A percentile compares a stretch with the other conserved stretches of the same genome.
Conservation (phyloP, 2,113 vertebrate species). For the Neogale vison region DNA sequence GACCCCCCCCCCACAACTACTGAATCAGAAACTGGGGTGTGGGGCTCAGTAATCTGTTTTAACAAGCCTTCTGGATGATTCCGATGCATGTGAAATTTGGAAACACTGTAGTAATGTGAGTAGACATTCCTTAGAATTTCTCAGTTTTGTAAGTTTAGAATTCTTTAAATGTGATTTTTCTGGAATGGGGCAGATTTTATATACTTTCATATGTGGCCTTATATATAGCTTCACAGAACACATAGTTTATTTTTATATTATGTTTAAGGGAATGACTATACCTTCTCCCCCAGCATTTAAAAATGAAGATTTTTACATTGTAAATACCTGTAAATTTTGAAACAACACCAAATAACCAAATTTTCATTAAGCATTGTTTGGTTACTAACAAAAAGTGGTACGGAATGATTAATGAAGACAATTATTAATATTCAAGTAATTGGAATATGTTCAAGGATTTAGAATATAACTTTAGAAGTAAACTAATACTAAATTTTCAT, state of each 20-base stretch:
- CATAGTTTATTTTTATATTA: not conserved
- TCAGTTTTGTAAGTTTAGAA: not conserved
- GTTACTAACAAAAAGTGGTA: not conserved
- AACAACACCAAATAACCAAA: not conserved
- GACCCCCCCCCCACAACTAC: not conserved
- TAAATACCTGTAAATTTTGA: not conserved
- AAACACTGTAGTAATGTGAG: not conserved
- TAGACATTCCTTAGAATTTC: not conserved
- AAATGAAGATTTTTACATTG: not conserved
- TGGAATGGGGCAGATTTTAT: not conserved
- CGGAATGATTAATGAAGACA: not conserved
- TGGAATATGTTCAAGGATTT: not conserved
- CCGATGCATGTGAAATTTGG: not conserved
- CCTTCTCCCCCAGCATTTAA: not conserved
- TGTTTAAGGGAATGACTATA: not conserved
- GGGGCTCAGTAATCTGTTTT: not conserved
- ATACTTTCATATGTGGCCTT: not conserved
- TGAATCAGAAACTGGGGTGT: not conserved
- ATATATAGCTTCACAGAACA: not conserved
- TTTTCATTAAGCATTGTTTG: not conserved
- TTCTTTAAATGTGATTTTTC: not conserved
- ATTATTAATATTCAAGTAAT: not conserved
- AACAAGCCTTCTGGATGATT: not conserved
- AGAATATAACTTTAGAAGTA: slow-evolving; percentile 22
- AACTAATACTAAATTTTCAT: not conserved